Evolutionary conservation across 1,140 invertebrate genomes (phyloP), one percentile per base, ranked within the genome.

Genomic region (Drosophila ercepeae): DNA sequence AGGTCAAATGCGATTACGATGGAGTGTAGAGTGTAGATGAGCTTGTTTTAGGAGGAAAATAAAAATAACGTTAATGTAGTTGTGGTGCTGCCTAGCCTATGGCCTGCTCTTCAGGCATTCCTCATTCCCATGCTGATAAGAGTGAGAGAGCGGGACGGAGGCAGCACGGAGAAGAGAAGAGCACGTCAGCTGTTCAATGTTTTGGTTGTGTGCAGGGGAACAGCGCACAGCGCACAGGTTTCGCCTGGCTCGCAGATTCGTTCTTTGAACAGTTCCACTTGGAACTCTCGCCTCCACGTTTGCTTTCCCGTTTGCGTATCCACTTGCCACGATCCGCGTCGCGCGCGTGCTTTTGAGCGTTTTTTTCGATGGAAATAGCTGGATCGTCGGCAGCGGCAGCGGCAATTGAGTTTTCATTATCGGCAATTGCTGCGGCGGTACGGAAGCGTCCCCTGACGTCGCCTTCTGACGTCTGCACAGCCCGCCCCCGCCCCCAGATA

Each of bases 171-270:
- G 46, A 45, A 13, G 53, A 52, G 29, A n/a, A 23, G 16, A 29
- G 14, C 9, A 50, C 76, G 59, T 86, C 81, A 86, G 81, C 81
- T 86, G 81, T 86, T 86, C 64, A 81, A 55, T 86, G 81, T 84
- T 86, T 86, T 84, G 81, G 70, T 71, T 79, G 73, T 82, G 63
- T 75, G 78, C 69, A 69, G 77, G 55, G n/a, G n/a, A n/a, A n/a
- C n/a, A n/a, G n/a, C n/a, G n/a, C n/a, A n/a, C n/a, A n/a, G n/a
- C n/a, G 34, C 75, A 75, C 69, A 78, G 79, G 71, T 81, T 83
- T 63, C 36, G 41, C 60, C 52, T 42, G 67, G 58, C 39, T 63
- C 41, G 51, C 64, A 65, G 71, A 54, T 76, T 59, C 51, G 55
- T 70, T 75, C 53, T 75, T 50, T 19, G 83, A 83, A 84, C 75